Evolutionary conservation across 2,888 invertebrate species (phyloP), one percentile per base, ranked within the genome.

Genomic region (Eupithecia centaureata): DNA sequence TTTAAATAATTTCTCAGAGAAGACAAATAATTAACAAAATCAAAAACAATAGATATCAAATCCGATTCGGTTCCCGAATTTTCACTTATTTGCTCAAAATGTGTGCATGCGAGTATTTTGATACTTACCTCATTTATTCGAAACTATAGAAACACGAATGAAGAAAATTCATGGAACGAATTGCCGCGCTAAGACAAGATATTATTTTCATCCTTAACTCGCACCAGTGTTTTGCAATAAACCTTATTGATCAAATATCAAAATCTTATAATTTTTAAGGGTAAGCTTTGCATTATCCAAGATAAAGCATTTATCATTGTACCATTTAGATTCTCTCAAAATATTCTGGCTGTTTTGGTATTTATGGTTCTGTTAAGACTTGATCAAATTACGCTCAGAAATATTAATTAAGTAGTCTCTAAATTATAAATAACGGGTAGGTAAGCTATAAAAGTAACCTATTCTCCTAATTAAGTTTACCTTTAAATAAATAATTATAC

Each of bases 381-480:
- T 38, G 22, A 54, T 54, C 27, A 42, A 62, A 62, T 25, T 51
- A n/a, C 33, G 15, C 33, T 47, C 61, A 67, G 65, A 73, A 67
- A 70, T 69, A 66, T 65, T 65, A 65, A 68, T 60, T 33, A n/a
- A 38, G 3, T 15, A 56, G 28, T n/a, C 27, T 18, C 54, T 54
- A 28, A 28, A n/a, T 38, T 38, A 38, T 27, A 52, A 56, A 56
- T 72, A 67, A 66, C 62, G 54, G 58, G 59, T 30, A 59, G 10
- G 10, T 56, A 72, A 70, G 72, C 73, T 68, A 68, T 71, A 72
- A 73, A 69, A 73, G 71, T 68, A 67, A 71, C 62, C 68, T 69
- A 70, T 70, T 59, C 71, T 61, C 62, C 71, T 72, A 73, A 74
- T 76, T 72, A 68, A 72, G 68, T 74, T 70, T 66, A 76, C 76